Percentiles rank a stretch among this genome's conserved stretches.
These are phyloP conservation scores for Chelonus insularis DNA, from an alignment of 1,140 invertebrate genomes.

Conservation along the genomic window DNA sequence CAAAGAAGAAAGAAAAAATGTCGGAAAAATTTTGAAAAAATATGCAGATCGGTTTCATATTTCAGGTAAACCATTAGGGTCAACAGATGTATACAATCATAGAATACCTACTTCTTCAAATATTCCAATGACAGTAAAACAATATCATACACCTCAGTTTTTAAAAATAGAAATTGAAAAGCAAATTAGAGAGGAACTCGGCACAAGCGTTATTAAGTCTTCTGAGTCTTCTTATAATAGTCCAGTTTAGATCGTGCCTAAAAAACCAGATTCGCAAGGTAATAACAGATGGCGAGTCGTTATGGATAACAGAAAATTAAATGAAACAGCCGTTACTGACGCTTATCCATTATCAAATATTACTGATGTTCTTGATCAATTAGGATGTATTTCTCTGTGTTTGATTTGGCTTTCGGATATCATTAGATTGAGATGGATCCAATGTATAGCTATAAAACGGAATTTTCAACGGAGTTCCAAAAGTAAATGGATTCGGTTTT, in stretches of 20 bases:
- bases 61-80: too few relatives aligned
- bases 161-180: not conserved
- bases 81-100: conserved; percentile 3
- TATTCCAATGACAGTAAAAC: not conserved
- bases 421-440: not conserved
- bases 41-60: conserved; percentile 12
- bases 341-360: not conserved
- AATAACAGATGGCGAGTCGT: not conserved
- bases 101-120: not conserved
- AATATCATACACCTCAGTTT: not conserved
- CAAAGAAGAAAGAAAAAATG: conserved; percentile 24
- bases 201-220: not conserved
- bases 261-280: not conserved
- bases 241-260: not conserved
- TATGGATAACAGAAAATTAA: not conserved
- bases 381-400: not conserved
- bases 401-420: not conserved
- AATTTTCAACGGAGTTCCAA: not conserved
- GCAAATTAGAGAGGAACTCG: not conserved
- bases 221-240: not conserved
- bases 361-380: not conserved
- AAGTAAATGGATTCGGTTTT: not conserved
- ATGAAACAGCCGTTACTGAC: not conserved
- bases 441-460: not conserved
- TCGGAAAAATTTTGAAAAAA: conserved; percentile 15